Conservation (phyloP, 2,113 vertebrate genomes). For the Gnathonemus longibarbis region DNA sequence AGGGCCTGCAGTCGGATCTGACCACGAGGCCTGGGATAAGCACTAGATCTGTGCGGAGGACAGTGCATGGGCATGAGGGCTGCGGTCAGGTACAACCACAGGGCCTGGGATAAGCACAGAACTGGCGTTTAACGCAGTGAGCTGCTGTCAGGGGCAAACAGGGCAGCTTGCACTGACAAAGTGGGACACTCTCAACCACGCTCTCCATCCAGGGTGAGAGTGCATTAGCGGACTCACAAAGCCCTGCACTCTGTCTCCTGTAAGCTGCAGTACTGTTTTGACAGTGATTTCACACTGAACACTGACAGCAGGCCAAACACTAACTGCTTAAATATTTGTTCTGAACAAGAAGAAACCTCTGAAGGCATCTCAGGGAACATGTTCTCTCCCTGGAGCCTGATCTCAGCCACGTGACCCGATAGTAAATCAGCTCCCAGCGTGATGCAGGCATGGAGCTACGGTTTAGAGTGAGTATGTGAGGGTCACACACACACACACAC, state of each 20-base stretch:
- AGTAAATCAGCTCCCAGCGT: constrained; percentile 5
- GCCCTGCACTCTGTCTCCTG: background rate
- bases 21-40: too few species aligned
- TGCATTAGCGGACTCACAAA: background rate
- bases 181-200: background rate
- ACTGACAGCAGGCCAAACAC: background rate
- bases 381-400: background rate
- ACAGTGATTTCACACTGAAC: background rate
- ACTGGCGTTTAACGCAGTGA: background rate
- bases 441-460: constrained; percentile 19
- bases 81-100: background rate
- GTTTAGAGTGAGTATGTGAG: background rate
- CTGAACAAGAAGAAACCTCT: background rate
- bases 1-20: too few species aligned
- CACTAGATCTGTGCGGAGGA: too few species aligned
- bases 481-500: background rate
- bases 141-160: background rate
- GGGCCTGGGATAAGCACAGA: background rate
- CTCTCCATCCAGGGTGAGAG: background rate
- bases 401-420: background rate
- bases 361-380: background rate
- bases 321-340: constrained; percentile 1
- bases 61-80: background rate
- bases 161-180: background rate
- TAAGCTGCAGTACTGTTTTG: background rate